Evolutionary conservation across 2,888 invertebrate genomes (phyloP), one percentile per base, ranked within the genome.

Genomic region (Sycophila texana): DNA sequence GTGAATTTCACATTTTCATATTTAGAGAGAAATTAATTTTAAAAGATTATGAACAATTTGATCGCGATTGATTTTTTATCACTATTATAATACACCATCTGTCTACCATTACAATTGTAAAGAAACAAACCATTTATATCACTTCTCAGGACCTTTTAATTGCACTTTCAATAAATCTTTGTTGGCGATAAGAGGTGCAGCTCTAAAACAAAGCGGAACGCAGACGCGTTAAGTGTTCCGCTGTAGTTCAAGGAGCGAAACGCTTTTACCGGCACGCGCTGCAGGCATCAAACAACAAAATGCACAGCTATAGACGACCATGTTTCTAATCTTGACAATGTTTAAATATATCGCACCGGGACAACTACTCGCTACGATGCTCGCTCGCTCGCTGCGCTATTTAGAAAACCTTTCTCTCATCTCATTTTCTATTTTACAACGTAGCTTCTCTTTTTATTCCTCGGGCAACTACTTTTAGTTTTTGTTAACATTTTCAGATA

Each of bases 261-360:
- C 14, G 60, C 51, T 58, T 58, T 71, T 55, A 12, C 16, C n/a
- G 55, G n/a, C 12, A 7, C n/a, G 16, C n/a, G 47, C 47, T 67
- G 53, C 73, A 14, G 61, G 55, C 72, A 73, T 77, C 55, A 61
- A 74, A 68, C 53, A 74, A 76, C 72, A 70, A 68, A 78, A 26
- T 73, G 57, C 78, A 66, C 26, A 16, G 66, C 72, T n/a, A n/a
- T 70, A 68, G 75, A 68, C 77, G 77, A 66, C 70, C 73, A 79
- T 77, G 77, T 82, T 81, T 75, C 80, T 80, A 82, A 70, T 76
- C 79, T 79, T 78, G 82, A 82, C 85, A 83, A 82, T 84, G 84
- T 86, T 86, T 58, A 79, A 86, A 87, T 87, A 87, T 83, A 86
- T 81, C 81, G 83, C 83, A 82, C 83, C 79, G 79, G 60, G 30